Evolutionary conservation across 2,797 vertebrate genomes (phyloP), one percentile per base, ranked within the genome.

Genomic region (Darevskia nairensis): DNA sequence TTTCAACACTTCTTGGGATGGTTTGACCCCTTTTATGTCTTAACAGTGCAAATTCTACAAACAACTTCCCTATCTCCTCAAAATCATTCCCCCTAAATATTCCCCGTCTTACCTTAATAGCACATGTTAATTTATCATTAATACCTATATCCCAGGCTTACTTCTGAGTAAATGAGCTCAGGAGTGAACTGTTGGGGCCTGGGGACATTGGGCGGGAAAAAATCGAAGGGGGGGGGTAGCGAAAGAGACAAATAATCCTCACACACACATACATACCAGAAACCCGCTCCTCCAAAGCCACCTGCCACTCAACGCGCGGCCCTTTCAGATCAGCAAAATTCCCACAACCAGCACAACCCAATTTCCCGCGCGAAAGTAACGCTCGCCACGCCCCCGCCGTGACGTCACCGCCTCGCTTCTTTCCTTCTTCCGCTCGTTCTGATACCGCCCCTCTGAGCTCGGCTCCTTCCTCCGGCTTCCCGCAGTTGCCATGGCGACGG

Each of bases 341-440:
- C 35, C 35, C 35, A 21, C 1, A 15, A 7, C 6, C 32, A 8
- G 2, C 17, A 61, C 10, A n/a, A 32, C 81, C 7, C 75, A 84
- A 61, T 79, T 83, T 88, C 87, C 72, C 87, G 87, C 87, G 87
- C 81, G 19, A 84, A 78, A 39, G 23, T 15, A 64, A 4, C 23
- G 10, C 9, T 7, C 1, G n/a, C 59, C 4, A 0, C 25, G 15
- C 23, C 78, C 29, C 35, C 21, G 2, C 25, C 8, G 44, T 87
- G 74, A 78, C 46, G 44, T 68, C 29, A 1, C 9, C 39, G 19
- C 59, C 27, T 11, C n/a, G n/a, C 69, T 59, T 27, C 6, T 2
- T 35, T 21, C 19, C 50, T 15, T 50, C 13, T 55, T 39, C 41
- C 0, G 21, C 1, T 68, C n/a, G 29, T 6, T 35, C 35, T 7